Base-by-base conservation (phyloP, 2,797 vertebrate genomes). In the Clarias platycephalus region DNA sequence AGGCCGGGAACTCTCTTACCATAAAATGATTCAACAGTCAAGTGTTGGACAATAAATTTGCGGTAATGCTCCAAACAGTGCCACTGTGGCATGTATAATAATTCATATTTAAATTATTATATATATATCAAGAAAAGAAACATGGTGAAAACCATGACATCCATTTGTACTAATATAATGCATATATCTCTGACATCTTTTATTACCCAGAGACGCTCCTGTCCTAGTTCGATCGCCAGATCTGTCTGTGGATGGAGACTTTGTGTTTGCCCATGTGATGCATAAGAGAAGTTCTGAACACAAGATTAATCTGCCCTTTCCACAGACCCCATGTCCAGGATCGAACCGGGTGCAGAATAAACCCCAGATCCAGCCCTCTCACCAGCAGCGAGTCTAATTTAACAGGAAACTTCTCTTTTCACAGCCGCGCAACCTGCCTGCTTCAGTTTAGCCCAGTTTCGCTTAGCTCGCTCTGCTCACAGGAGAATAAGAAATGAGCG, bases 381-480 rank as follows among this genome's bases (percentile, higher is more conserved):
- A 12, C 62, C 84, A 78, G 74, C 31, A 26, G 57, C 77, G 66
- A 78, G 60, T 81, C 49, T 60, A 66, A 70, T 83, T 86, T 81
- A 18, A 15, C 77, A 79, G 79, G 79, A 80, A 87, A 71, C 80
- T 37, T 77, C 64, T 34, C 22, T 53, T 87, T 85, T 72, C 63
- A 28, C 67, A 66, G 31, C 70, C 70, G 71, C 78, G 78, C 70
- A 83, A 72, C 70, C 64, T 64, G 68, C 60, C 76, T 79, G 53
- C 76, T 55, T 34, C 82, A 80, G 67, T 81, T 87, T 74, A 82
- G 64, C 70, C 57, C 26, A 63, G 81, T 49, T 81, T 81, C 74
- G 5, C 64, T 85, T 60, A 58, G 22, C 40, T 31, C 31, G 26
- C 72, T 57, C 72, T 76, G 28, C 53, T 57, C 72, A 5, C 58